Base-by-base conservation (phyloP, 2,888 invertebrate species). In the Drosophila picticornis region DNA sequence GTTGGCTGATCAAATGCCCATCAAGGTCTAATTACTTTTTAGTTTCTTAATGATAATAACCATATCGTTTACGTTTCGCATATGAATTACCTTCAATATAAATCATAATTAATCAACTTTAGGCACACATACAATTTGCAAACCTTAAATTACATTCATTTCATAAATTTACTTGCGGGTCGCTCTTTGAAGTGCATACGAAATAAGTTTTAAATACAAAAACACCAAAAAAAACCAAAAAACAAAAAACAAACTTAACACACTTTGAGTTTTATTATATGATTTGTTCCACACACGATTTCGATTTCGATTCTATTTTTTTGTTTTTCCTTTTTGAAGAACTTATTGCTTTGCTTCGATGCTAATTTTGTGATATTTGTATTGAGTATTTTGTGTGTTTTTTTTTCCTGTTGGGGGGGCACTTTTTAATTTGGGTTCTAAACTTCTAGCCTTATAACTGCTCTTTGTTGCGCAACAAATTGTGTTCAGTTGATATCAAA, bases 301-400 rank as follows among this genome's bases (percentile, higher is more conserved):
- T 56, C 32, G 36, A 25, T 46, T 51, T 56, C 46, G 56, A 61
- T 55, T 32, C 4, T 32, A 2, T 31, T 10, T 31, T 3, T 31
- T 2, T 31, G 1, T 67, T 25, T 65, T 29, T 50, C 40, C 40
- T 59, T 68, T 40, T 53, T 60, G 51, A 65, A 53, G 55, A 71
- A 72, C 65, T 50, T 72, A 73, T 90, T 85, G 84, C 84, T 81
- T 82, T 81, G 85, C 90, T 82, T 88, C 81, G 87, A 83, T 85
- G 84, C 90, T 85, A 85, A 80, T 85, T 85, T 89, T 87, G 87
- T 87, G 87, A 87, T 87, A 87, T 88, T 87, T 90, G 90, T 87
- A 75, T 84, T 80, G 80, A 70, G 61, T 80, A 67, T 60, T 60
- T 83, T 75, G 72, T 63, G 72, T 53, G 29, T 50, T 66, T 27